Percentiles rank a stretch among this genome's conserved stretches.
These are phyloP conservation scores for Microcebus murinus DNA, from an alignment of 2,113 vertebrate genomes.

Conservation along the genomic window DNA sequence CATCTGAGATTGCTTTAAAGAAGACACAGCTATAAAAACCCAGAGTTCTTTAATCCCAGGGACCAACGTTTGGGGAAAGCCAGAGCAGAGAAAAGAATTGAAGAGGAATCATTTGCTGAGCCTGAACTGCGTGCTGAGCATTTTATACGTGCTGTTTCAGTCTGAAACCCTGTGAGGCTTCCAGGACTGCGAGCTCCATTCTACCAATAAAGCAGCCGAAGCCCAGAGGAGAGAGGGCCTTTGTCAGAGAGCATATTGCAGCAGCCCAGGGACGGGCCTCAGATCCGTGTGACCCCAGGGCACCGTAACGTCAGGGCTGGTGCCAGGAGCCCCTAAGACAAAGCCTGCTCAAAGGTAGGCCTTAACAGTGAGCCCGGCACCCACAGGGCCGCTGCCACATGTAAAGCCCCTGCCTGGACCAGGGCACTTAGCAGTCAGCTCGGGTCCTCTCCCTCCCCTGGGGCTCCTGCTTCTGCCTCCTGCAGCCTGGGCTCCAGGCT, in stretches of 20 bases:
- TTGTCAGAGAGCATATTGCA: neutral
- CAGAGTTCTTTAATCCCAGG: neutral
- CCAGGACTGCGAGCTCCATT: neutral
- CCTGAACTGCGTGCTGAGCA: neutral
- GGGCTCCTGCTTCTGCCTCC: neutral
- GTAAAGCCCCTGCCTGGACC: neutral
- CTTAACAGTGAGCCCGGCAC: neutral
- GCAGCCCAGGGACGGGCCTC: neutral
- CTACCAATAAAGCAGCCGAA: neutral
- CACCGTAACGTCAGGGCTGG: neutral
- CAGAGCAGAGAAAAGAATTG: neutral
- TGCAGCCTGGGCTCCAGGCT: neutral
- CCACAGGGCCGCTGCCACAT: too few relatives aligned
- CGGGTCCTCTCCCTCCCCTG: neutral
- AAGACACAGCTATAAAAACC: neutral
- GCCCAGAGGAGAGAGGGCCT: neutral
- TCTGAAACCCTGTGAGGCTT: neutral
- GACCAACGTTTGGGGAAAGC: neutral
- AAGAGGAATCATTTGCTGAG: neutral
- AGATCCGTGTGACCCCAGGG: neutral
- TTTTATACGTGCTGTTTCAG: neutral
- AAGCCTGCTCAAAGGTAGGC: neutral
- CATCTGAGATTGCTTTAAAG: neutral
- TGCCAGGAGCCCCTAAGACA: neutral
- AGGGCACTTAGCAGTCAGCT: too few relatives aligned